A percentile compares a stretch with the other conserved stretches of the same genome.
Evolutionary conservation across 2,888 invertebrate species (phyloP).

Genomic region (Gortyna flavago): DNA sequence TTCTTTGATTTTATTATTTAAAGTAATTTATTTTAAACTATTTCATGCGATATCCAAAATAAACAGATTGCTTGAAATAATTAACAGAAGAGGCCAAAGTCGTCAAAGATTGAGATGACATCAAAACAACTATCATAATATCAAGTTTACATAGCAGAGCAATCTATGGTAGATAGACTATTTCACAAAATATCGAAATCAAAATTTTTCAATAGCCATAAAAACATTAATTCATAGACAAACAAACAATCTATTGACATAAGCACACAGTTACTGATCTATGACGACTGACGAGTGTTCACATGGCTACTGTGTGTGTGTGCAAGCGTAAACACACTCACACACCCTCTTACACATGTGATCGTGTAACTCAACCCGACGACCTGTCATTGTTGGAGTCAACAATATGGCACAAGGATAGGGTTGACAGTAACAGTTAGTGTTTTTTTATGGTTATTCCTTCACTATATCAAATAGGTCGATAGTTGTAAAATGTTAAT

Average conservation of each 20-base stretch:
- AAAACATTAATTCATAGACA: background rate
- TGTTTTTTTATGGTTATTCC: slow-evolving; percentile 23
- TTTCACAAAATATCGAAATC: background rate
- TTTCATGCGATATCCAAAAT: background rate
- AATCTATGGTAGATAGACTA: too few relatives aligned
- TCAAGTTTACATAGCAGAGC: background rate
- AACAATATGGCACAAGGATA: slow-evolving; percentile 55
- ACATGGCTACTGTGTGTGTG: slow-evolving; percentile 36
- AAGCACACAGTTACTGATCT: slow-evolving; percentile 33
- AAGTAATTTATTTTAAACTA: background rate
- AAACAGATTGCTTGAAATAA: background rate
- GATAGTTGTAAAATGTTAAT: background rate
- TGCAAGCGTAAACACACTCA: slow-evolving; percentile 24
- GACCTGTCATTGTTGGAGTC: slow-evolving; percentile 76
- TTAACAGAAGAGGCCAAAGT: background rate
- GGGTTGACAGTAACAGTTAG: slow-evolving; percentile 52
- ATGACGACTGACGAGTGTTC: slow-evolving; percentile 39
- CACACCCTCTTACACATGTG: slow-evolving; percentile 13
- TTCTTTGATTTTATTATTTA: background rate
- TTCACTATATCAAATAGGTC: background rate
- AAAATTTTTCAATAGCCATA: too few relatives aligned
- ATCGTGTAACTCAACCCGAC: slow-evolving; percentile 75
- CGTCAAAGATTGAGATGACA: background rate
- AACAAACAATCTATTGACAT: slow-evolving; percentile 32
- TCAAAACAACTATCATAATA: background rate